phyloP scores from a whole-genome alignment of 2,113 vertebrate species.

The Perccottus glenii region DNA sequence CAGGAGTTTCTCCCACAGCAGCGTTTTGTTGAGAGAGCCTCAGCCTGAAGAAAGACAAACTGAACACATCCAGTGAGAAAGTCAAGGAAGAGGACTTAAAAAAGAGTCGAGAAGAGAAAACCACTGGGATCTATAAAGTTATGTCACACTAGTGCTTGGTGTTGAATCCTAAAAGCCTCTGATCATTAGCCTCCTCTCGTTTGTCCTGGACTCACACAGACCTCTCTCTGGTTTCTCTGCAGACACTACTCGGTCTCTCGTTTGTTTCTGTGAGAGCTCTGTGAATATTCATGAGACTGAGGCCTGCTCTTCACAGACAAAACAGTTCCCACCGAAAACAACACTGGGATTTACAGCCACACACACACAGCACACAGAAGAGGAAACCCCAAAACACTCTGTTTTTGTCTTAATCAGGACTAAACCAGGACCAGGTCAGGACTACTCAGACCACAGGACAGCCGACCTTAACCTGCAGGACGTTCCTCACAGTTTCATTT shows the following conservation, averaged over 20 bases:
- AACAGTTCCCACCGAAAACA: background rate
- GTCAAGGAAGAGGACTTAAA: too few species aligned
- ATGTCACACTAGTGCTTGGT: too few species aligned
- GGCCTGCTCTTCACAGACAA: background rate
- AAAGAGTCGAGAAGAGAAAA: too few species aligned
- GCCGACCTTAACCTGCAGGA: too few species aligned
- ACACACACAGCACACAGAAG: too few species aligned
- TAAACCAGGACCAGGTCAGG: too few species aligned
- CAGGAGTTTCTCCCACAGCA: background rate
- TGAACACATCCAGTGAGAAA: background rate
- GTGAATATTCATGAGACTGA: conserved; percentile 1
- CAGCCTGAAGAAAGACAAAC: background rate
- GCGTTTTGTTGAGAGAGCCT: background rate
- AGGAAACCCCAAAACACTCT: background rate
- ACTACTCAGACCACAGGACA: too few species aligned
- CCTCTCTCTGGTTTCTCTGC: background rate
- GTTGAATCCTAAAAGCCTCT: background rate
- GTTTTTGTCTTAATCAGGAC: too few species aligned
- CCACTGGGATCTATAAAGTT: too few species aligned
- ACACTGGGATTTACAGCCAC: background rate
- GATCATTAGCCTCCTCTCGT: background rate
- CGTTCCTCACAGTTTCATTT: background rate
- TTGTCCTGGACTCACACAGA: background rate
- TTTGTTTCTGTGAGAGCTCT: too few species aligned
- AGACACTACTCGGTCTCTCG: background rate